Percentiles rank a stretch among this genome's conserved stretches.
phyloP scores from a whole-genome alignment of 2,888 invertebrate species.

The Calliscelio sp. region DNA sequence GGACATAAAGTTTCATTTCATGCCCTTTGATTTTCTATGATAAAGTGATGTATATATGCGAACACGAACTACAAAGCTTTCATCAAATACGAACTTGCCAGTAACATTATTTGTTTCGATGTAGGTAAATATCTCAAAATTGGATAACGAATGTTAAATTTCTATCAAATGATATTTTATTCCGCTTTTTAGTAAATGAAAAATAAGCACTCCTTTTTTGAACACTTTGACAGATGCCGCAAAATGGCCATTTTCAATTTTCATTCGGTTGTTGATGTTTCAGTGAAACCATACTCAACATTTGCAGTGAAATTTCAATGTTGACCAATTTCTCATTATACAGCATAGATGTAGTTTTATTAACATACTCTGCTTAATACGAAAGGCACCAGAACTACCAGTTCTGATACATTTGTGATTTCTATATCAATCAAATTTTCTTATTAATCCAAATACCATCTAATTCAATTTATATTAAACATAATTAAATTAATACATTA shows the following conservation, averaged over 20 bases:
- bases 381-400: too few species aligned
- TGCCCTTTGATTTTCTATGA: constrained; percentile 61
- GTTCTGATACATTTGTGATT: too few species aligned
- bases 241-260: constrained; percentile 49
- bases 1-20: constrained; percentile 64
- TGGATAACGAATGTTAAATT: constrained; percentile 53
- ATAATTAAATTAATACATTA: too few species aligned
- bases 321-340: too few species aligned
- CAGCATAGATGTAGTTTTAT: too few species aligned
- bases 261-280: constrained; percentile 13
- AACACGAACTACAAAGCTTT: constrained; percentile 34
- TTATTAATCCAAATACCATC: too few species aligned
- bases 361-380: too few species aligned
- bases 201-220: too few species aligned
- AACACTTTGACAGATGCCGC: constrained; percentile 31
- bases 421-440: too few species aligned
- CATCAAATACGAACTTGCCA: constrained; percentile 35
- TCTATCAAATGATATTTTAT: constrained; percentile 46
- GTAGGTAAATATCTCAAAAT: constrained; percentile 53
- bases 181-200: constrained; percentile 36
- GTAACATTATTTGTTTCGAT: constrained; percentile 58
- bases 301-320: constrained; percentile 4
- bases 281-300: constrained; percentile 13
- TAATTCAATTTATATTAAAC: too few species aligned
- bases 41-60: constrained; percentile 23